phyloP scores from a whole-genome alignment of 2,888 invertebrate species.

The Idaea straminata region DNA sequence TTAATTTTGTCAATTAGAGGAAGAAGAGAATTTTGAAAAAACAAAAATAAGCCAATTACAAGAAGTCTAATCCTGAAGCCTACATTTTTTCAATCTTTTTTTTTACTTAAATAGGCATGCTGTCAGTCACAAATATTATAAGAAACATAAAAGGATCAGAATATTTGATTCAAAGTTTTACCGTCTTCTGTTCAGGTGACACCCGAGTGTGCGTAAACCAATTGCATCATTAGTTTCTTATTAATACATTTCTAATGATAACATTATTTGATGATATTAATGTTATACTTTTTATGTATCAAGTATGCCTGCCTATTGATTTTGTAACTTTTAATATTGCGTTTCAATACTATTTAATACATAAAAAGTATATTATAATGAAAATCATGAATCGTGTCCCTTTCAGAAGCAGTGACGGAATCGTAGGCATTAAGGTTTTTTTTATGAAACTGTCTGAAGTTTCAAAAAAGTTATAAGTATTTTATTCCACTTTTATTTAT shows the following conservation, averaged over 20 bases:
- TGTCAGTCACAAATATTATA: conserved; percentile 72
- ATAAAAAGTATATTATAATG: neutral
- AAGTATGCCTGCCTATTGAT: neutral
- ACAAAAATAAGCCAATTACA: conserved; percentile 67
- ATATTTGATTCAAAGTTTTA: conserved; percentile 66
- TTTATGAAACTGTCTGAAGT: conserved; percentile 7
- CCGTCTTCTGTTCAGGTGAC: conserved; percentile 77
- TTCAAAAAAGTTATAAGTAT: conserved; percentile 15
- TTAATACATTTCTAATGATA: conserved; percentile 23
- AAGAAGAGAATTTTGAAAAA: conserved; percentile 63
- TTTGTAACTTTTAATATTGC: neutral
- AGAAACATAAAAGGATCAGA: conserved; percentile 56
- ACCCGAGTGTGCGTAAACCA: conserved; percentile 73
- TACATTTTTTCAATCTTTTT: conserved; percentile 52
- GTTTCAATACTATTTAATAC: neutral
- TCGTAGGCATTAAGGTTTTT: conserved; percentile 14
- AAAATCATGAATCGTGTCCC: conserved; percentile 33
- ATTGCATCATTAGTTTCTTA: conserved; percentile 57
- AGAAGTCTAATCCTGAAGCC: conserved; percentile 63
- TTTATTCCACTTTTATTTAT: conserved; percentile 6
- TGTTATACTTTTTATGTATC: conserved; percentile 35
- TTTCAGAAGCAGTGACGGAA: conserved; percentile 37
- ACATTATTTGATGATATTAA: conserved; percentile 20
- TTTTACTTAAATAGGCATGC: conserved; percentile 63
- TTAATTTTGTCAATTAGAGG: conserved; percentile 44